These are phyloP conservation scores for Mustela nigripes DNA, from an alignment of 2,113 vertebrate genomes.

Conservation along the genomic window DNA sequence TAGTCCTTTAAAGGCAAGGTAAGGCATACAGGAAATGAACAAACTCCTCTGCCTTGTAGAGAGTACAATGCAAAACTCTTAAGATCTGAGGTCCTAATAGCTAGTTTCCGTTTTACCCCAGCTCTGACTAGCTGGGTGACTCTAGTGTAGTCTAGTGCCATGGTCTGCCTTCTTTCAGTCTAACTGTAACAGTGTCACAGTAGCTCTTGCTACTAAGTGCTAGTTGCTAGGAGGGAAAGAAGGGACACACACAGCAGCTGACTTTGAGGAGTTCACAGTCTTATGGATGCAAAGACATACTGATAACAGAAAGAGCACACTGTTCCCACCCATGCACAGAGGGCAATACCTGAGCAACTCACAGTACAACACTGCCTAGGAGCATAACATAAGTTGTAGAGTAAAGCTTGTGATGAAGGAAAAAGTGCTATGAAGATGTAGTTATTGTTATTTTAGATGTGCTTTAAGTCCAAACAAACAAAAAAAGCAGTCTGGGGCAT, in stretches of 20 bases:
- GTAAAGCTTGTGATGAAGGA: background rate
- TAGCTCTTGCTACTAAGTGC: background rate
- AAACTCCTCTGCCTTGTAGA: background rate
- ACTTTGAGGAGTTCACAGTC: background rate
- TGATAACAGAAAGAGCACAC: background rate
- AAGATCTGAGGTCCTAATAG: background rate
- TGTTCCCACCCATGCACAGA: background rate
- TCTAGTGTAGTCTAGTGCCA: background rate
- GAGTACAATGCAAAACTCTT: background rate
- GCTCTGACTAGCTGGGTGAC: background rate
- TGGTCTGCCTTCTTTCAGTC: background rate
- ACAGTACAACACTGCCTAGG: background rate
- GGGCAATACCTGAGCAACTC: background rate
- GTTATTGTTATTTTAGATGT: background rate
- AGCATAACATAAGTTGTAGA: background rate
- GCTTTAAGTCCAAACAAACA: background rate
- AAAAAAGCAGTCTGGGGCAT: background rate
- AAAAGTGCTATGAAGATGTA: background rate
- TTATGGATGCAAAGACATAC: background rate
- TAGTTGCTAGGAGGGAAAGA: too few species aligned
- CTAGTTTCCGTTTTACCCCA: background rate
- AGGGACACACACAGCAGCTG: background rate
- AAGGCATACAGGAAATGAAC: background rate
- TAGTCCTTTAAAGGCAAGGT: background rate
- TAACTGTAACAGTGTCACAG: background rate